Conservation (phyloP, 2,797 vertebrate genomes). For the Xenopus petersii region DNA sequence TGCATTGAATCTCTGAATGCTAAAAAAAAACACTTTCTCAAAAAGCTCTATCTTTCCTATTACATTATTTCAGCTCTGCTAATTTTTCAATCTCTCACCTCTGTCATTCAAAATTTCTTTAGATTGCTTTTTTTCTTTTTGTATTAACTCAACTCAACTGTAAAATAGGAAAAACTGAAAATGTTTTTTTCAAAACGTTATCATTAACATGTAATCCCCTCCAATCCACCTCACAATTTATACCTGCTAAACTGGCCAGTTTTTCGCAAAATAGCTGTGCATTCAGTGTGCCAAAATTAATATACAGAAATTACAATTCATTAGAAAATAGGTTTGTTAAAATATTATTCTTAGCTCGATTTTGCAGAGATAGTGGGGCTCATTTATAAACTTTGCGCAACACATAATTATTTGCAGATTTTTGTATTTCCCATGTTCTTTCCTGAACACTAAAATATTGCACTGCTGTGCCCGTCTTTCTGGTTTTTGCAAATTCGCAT, state of each 20-base stretch:
- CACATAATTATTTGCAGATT: no score
- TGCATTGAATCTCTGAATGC: conserved; percentile 37
- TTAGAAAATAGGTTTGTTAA: no score
- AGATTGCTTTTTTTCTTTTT: conserved; percentile 46
- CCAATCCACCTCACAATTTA: conserved; percentile 17
- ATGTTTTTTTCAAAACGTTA: conserved; percentile 42
- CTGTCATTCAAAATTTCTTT: conserved; percentile 49
- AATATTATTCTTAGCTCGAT: no score
- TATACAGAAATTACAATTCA: no score
- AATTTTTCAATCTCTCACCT: conserved; percentile 48
- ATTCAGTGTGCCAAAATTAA: no score
- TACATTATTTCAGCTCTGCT: conserved; percentile 50
- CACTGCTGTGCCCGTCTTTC: no score
- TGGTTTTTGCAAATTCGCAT: no score
- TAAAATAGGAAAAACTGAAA: conserved; percentile 48
- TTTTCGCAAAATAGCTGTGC: neutral
- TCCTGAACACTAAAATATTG: no score
- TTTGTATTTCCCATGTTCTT: no score
- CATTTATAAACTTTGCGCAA: no score
- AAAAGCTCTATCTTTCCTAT: conserved; percentile 38
- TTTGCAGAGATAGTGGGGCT: no score
- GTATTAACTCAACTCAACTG: conserved; percentile 47
- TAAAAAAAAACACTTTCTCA: conserved; percentile 25
- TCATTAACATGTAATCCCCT: conserved; percentile 38
- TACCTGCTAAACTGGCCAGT: neutral